A percentile compares a stretch with the other conserved stretches of the same genome.
These are phyloP conservation scores for Arvicanthis niloticus DNA, from an alignment of 2,113 vertebrate genomes.

Conservation along the genomic window DNA sequence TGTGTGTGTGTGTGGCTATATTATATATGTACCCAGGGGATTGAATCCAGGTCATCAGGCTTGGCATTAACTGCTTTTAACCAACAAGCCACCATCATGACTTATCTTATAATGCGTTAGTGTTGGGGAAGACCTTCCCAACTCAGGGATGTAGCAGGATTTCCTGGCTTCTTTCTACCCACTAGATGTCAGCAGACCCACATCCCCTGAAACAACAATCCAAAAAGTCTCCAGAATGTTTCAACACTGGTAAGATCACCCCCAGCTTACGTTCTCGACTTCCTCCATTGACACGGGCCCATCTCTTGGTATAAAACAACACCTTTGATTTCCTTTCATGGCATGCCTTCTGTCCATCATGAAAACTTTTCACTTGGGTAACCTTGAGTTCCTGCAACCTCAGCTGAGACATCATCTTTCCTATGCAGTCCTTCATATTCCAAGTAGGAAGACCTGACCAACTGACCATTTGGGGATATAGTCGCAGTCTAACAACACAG, in stretches of 20 bases:
- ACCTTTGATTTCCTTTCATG: background rate
- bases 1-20: no score
- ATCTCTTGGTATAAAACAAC: conserved; percentile 10
- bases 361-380: background rate
- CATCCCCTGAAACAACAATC: background rate
- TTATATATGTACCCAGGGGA: background rate
- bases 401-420: background rate
- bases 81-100: background rate
- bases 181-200: background rate
- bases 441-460: background rate
- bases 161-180: background rate
- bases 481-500: background rate
- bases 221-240: background rate
- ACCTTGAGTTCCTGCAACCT: background rate
- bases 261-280: background rate
- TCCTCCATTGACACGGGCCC: background rate
- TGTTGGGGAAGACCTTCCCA: background rate
- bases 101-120: background rate
- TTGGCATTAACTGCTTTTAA: background rate
- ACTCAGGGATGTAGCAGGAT: background rate
- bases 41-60: background rate
- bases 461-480: background rate
- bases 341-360: background rate
- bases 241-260: background rate
- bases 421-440: background rate